These are phyloP conservation scores for Strigamia maritima DNA, from an alignment of 2,888 invertebrate genomes.

Conservation along the genomic window DNA sequence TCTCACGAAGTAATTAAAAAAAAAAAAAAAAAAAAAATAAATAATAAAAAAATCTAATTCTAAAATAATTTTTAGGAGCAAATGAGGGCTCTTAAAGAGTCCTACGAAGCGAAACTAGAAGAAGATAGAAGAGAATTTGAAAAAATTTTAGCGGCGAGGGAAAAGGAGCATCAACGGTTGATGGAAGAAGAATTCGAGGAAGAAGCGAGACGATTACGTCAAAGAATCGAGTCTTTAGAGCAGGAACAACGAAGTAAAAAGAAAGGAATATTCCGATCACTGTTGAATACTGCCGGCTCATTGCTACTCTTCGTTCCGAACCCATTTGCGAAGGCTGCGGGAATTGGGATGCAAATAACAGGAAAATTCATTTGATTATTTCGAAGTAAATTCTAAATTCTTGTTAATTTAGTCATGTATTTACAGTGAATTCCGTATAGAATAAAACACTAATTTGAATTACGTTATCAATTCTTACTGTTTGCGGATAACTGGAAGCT, in stretches of 20 bases:
- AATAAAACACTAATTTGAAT: too few species aligned
- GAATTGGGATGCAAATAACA: not conserved
- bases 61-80: not conserved
- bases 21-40: too few species aligned
- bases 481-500: too few species aligned
- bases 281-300: not conserved
- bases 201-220: not conserved
- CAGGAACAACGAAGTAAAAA: not conserved
- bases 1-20: not conserved
- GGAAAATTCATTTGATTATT: not conserved
- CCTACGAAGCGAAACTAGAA: not conserved
- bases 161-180: not conserved
- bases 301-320: not conserved
- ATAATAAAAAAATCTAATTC: too few species aligned
- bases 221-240: not conserved
- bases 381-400: too few species aligned
- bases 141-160: not conserved
- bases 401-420: too few species aligned
- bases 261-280: not conserved
- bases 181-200: not conserved
- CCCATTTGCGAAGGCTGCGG: not conserved
- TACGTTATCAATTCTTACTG: not conserved
- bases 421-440: too few species aligned
- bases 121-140: not conserved
- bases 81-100: not conserved